Evolutionary conservation across 2,797 vertebrate genomes (phyloP).

Genomic region (Hemibagrus guttatus): DNA sequence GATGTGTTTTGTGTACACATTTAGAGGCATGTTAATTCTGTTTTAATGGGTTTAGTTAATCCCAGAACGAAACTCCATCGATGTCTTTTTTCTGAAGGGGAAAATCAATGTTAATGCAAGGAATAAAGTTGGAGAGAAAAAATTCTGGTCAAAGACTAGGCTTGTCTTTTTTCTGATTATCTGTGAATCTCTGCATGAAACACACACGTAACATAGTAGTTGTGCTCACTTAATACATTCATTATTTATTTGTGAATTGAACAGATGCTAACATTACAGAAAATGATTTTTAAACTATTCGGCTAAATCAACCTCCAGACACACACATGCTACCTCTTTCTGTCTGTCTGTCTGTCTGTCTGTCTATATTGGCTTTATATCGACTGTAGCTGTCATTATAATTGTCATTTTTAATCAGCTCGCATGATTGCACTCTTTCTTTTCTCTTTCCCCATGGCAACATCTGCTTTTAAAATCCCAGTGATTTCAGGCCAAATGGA

Average conservation of each 20-base stretch:
- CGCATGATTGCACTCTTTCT: background rate
- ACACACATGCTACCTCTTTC: no score
- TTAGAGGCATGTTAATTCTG: constrained; percentile 30
- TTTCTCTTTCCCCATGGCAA: constrained; percentile 18
- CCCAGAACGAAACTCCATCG: constrained; percentile 30
- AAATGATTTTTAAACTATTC: background rate
- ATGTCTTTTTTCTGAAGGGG: constrained; percentile 15
- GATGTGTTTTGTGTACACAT: constrained; percentile 37
- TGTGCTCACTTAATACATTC: background rate
- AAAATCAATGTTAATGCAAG: background rate
- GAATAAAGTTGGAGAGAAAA: background rate
- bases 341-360: background rate
- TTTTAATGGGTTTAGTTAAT: constrained; percentile 49
- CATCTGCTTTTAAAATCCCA: constrained; percentile 15
- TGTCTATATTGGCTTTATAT: background rate
- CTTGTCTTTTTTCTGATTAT: background rate
- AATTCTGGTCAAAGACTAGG: no score
- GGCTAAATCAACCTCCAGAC: background rate
- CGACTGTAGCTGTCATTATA: constrained; percentile 3
- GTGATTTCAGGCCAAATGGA: constrained; percentile 2
- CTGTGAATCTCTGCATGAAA: background rate
- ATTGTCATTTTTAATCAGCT: constrained; percentile 21
- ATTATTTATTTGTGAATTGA: background rate
- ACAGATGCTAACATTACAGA: background rate
- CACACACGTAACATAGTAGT: background rate